These are phyloP conservation scores for Pedionomus torquatus DNA, from an alignment of 2,113 vertebrate genomes.

Conservation along the genomic window DNA sequence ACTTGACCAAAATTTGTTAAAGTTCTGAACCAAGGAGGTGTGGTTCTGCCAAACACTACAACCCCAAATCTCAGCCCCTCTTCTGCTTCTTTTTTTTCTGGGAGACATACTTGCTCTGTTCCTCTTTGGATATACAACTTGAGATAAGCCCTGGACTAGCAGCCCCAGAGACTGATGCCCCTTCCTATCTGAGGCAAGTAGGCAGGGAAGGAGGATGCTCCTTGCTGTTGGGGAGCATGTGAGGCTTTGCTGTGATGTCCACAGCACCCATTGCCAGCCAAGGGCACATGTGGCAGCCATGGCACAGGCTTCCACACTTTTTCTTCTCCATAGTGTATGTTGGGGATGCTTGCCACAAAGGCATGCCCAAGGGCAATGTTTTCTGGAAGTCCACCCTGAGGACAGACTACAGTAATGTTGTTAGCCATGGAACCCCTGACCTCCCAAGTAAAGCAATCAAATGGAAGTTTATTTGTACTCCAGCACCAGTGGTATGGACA, in stretches of 20 bases:
- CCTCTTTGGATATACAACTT: neutral
- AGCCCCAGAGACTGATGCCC: neutral
- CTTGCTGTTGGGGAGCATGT: neutral
- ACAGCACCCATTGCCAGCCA: neutral
- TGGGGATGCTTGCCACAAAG: neutral
- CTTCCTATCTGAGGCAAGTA: neutral
- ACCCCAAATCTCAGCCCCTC: neutral
- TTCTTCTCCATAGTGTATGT: neutral
- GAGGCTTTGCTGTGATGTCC: rapidly evolving
- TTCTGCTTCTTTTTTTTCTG: neutral
- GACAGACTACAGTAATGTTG: neutral
- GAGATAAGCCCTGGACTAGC: neutral
- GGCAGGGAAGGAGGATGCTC: neutral
- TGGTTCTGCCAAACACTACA: neutral
- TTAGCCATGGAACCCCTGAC: neutral
- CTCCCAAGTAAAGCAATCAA: neutral
- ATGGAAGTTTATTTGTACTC: neutral
- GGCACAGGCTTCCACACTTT: neutral
- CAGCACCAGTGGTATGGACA: neutral
- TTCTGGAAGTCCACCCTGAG: neutral
- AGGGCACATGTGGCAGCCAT: rapidly evolving
- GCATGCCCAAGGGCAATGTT: rapidly evolving
- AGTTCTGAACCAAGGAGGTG: neutral
- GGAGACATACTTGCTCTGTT: neutral
- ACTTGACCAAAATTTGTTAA: neutral